Base-by-base conservation (phyloP, 2,888 invertebrate species). In the Lampropteryx suffumata region DNA sequence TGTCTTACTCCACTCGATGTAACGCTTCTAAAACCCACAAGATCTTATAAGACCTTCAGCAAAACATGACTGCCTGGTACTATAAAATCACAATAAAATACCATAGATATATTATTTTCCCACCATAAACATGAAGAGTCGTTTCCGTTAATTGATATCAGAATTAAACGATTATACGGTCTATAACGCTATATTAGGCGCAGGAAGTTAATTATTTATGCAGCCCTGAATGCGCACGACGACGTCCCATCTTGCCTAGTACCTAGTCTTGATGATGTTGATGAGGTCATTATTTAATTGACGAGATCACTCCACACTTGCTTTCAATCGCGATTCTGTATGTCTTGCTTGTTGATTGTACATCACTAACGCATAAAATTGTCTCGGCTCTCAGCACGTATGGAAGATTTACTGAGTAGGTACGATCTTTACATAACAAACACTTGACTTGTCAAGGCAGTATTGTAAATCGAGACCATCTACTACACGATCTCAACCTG, bases 371-470 rank as follows among this genome's bases (percentile, higher is more conserved):
- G 24, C 7, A 24, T 24, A 24, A 24, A 29, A 10, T 17, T 21
- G 10, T 21, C 6, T 24, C 24, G 7, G 24, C 21, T 35, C 10
- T 35, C 21, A 35, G 21, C 21, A 40, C 11, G 40, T 40, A 30
- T 40, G 40, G 40, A 21, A 24, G 21, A 11, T 21, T 32, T 26
- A 30, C 21, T 27, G 17, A 12, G 10, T 10, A 6, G 10, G 39
- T 37, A 27, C 27, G n/a, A n/a, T 41, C n/a, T 21, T 26, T 13
- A 9, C 40, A 30, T 36, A 3, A 27, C 5, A 13, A 21, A 28
- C 37, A 14, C 32, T 41, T 63, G 76, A 67, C 71, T 62, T 84
- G 84, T 83, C 85, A 86, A 88, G 88, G 88, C 62, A 61, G 58
- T 36, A 59, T 63, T 65, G 48, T 54, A 57, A 62, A 57, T 44